Base-by-base conservation (phyloP, 2,888 invertebrate genomes). In the Dione vanillae region DNA sequence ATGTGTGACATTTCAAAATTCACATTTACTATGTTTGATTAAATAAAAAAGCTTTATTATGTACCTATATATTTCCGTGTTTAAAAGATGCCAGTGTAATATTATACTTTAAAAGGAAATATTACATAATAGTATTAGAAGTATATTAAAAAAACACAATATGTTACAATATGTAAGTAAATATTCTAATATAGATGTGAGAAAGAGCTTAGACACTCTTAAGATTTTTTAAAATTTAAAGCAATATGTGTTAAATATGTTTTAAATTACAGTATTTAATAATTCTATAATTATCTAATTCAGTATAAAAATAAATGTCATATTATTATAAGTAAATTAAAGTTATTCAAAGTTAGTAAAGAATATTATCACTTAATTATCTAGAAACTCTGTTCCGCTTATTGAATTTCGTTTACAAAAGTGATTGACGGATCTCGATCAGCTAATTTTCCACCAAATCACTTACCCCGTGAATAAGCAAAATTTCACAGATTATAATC, bases 391-490 rank as follows among this genome's bases (percentile, higher is more conserved):
- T 62, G 69, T 72, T 64, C 64, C 52, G 56, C 64, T 75, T 75
- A 76, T 69, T 71, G 65, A 75, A 75, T 69, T 70, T 65, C 65
- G 68, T 58, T 67, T 75, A 76, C 75, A 74, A 78, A 75, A 80
- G 80, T 85, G 87, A 88, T 86, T 85, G 86, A 86, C 85, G 80
- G 82, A 77, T 81, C 78, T 74, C 79, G 81, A 78, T 85, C 81
- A 83, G 81, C 80, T 85, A 85, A 89, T 88, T 86, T 87, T 79
- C 83, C 83, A 77, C 74, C 80, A 85, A 88, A 88, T 88, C 87
- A 89, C 88, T 88, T 87, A 86, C 81, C 64, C 74, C 77, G 76
- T 88, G 84, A 88, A 80, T 85, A 80, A 80, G 83, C 87, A 79
- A 78, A 78, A 79, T 80, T 78, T 77, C 77, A 75, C 74, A 76